These are phyloP conservation scores for Pycnomerus fuliginosus DNA, from an alignment of 2,888 invertebrate genomes.

Conservation along the genomic window DNA sequence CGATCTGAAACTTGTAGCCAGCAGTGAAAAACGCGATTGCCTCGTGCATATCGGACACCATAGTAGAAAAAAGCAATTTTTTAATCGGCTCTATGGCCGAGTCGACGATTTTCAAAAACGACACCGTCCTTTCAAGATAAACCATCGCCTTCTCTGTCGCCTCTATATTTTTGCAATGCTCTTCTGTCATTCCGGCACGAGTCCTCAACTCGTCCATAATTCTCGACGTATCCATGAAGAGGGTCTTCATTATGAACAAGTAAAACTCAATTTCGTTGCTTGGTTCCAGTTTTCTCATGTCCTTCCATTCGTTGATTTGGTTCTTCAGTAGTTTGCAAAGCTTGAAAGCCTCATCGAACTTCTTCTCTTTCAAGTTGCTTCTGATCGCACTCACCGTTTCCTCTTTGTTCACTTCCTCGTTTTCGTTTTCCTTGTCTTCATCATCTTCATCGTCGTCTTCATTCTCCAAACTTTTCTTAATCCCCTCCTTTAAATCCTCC, in stretches of 20 bases:
- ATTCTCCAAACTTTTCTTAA: background rate
- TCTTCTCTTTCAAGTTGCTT: background rate
- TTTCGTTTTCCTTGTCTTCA: background rate
- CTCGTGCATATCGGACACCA: slow-evolving; percentile 80
- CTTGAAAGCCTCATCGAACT: background rate
- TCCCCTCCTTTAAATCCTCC: background rate
- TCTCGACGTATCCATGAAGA: slow-evolving; percentile 30
- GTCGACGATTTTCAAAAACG: slow-evolving; percentile 47
- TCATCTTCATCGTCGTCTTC: background rate
- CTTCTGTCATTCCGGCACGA: slow-evolving; percentile 38
- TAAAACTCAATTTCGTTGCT: background rate
- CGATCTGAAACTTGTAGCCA: slow-evolving; percentile 76
- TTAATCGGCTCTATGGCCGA: slow-evolving; percentile 65
- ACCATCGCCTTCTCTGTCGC: slow-evolving; percentile 58
- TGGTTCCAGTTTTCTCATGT: background rate
- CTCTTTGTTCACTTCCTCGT: background rate
- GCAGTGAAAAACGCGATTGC: slow-evolving; percentile 86
- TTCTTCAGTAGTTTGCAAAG: background rate
- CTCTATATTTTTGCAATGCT: slow-evolving; percentile 51
- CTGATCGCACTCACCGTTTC: background rate
- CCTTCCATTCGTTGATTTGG: background rate
- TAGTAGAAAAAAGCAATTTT: slow-evolving; percentile 70
- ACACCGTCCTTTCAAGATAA: slow-evolving; percentile 62
- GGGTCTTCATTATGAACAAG: slow-evolving; percentile 1
- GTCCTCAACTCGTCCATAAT: slow-evolving; percentile 15